Base-by-base conservation (phyloP, 1,140 invertebrate genomes). In the Nymphalis io region DNA sequence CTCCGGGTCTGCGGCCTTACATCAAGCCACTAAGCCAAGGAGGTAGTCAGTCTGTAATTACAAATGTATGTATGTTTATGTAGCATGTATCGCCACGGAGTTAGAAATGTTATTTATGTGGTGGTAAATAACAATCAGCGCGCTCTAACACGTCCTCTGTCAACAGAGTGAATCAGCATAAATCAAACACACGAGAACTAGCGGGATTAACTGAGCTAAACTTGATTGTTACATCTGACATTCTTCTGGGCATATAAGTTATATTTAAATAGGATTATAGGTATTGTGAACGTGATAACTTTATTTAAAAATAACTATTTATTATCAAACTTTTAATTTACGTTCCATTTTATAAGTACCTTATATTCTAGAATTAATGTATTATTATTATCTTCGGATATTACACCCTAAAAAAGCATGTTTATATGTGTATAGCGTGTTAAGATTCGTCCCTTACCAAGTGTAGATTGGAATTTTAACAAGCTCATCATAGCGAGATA, bases 401-500 rank as follows among this genome's bases (percentile, higher is more conserved):
- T 8, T 33, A 33, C 27, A 4, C 10, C 10, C 10, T 33, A 3
- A 33, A 33, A 33, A 33, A 1, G 27, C 18, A 16, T 16, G 15
- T 48, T 16, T 20, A 8, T 48, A 48, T 15, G 10, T 48, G 15
- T 18, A 48, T 20, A 8, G n/a, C 44, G 15, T 48, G 8, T 18
- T 48, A 18, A 10, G 18, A 23, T 53, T 21, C 23, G 18, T 21
- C 18, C 8, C 51, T 21, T 21, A 5, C 33, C 33, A 16, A 60
- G 65, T 60, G 65, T 60, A 67, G 60, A 67, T 60, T 51, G 42
- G 42, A 27, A 46, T 59, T 38, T 60, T 67, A 67, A 67, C 65
- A 67, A 67, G 65, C 65, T 57, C 65, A 60, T 67, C 62, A 40
- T 20, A 66, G 64, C 60, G 21, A 60, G 46, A 70, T 73, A 70